Evolutionary conservation across 1,140 invertebrate species (phyloP).

Genomic region (Apolygus lucorum): DNA sequence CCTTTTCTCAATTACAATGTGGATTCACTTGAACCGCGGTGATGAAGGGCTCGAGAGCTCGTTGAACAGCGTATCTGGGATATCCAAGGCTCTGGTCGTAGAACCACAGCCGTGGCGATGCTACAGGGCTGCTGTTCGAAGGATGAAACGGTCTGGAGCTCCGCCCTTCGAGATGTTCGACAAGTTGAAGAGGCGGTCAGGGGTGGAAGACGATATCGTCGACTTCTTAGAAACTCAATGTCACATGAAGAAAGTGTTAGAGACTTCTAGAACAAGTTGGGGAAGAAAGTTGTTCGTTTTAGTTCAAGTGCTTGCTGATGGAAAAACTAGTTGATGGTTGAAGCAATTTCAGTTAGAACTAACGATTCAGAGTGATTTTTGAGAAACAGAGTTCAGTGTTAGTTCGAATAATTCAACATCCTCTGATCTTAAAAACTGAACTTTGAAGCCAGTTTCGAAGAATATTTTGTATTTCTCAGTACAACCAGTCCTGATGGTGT

Average conservation of each 20-base stretch:
- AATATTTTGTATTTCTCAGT: too few relatives aligned
- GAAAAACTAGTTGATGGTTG: too few relatives aligned
- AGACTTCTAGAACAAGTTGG: constrained; percentile 54
- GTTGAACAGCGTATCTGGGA: constrained; percentile 40
- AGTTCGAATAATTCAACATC: too few relatives aligned
- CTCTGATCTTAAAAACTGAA: too few relatives aligned
- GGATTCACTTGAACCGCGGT: constrained; percentile 75
- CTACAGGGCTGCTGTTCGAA: constrained; percentile 47
- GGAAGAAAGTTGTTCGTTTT: constrained; percentile 53
- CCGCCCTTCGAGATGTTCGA: constrained; percentile 50
- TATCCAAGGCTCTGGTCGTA: constrained; percentile 52
- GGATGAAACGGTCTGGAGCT: constrained; percentile 51
- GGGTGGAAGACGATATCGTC: constrained; percentile 52
- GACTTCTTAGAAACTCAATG: constrained; percentile 44
- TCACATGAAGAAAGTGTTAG: constrained; percentile 45
- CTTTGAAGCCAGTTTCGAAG: too few relatives aligned
- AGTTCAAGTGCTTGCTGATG: background rate
- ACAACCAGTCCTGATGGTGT: too few relatives aligned
- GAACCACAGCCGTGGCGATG: constrained; percentile 57
- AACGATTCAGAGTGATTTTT: too few relatives aligned
- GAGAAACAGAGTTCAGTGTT: too few relatives aligned
- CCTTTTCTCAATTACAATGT: constrained; percentile 78
- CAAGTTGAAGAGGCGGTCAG: constrained; percentile 47
- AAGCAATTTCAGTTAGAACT: too few relatives aligned
- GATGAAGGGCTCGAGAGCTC: constrained; percentile 43